Evolutionary conservation across 2,888 invertebrate genomes (phyloP).

Genomic region (Coenonympha arcania): DNA sequence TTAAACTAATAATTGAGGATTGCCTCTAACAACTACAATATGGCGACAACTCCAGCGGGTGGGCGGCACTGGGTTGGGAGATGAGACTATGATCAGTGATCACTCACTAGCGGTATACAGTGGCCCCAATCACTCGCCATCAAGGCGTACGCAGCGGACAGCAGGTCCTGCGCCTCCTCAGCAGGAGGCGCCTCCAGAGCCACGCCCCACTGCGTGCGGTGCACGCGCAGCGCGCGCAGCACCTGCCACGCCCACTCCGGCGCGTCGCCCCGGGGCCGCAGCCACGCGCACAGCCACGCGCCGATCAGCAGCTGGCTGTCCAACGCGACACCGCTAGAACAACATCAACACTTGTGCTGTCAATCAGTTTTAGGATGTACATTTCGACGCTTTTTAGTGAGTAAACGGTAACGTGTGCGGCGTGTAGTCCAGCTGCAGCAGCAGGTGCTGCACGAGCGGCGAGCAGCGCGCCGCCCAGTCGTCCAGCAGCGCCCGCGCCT

Average conservation of each 20-base stretch:
- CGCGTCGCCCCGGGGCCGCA: conserved; percentile 9
- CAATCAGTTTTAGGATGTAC: too few species aligned
- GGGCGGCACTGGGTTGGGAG: too few species aligned
- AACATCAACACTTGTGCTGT: neutral
- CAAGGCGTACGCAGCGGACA: conserved; percentile 44
- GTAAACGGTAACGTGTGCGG: too few species aligned
- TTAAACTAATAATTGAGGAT: too few species aligned
- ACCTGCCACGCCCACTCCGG: conserved; percentile 54
- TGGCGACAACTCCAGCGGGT: too few species aligned
- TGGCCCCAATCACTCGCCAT: conserved; percentile 58
- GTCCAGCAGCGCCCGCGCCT: conserved; percentile 37
- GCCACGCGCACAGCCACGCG: conserved; percentile 41
- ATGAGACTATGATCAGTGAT: too few species aligned
- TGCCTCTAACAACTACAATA: too few species aligned
- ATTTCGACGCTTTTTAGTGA: too few species aligned
- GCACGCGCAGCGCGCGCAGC: conserved; percentile 45
- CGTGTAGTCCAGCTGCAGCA: too few species aligned
- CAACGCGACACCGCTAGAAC: conserved; percentile 50
- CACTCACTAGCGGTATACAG: conserved; percentile 54
- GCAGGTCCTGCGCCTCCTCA: conserved; percentile 31
- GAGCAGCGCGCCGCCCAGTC: too few species aligned
- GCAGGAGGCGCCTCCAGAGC: conserved; percentile 39
- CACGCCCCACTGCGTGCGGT: conserved; percentile 47
- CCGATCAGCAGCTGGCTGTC: conserved; percentile 49
- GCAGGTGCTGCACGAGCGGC: too few species aligned